Evolutionary conservation across 2,113 vertebrate species (phyloP).

Genomic region (Dolichallabes microphthalmus): DNA sequence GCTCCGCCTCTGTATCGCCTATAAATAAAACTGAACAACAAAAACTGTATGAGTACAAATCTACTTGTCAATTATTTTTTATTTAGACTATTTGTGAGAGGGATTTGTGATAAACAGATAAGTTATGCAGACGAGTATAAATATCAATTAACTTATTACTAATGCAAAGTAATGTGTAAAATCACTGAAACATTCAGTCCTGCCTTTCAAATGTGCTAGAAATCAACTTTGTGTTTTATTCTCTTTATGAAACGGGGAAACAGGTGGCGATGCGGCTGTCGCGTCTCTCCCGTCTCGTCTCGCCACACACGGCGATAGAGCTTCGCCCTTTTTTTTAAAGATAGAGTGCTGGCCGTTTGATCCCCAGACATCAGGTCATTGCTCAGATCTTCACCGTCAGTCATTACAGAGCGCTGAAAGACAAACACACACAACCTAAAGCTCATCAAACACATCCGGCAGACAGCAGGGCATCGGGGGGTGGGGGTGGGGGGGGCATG

Average conservation of each 20-base stretch:
- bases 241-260: not conserved
- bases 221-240: not conserved
- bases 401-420: slow-evolving; percentile 5
- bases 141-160: not conserved
- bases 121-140: not conserved
- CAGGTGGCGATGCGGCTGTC: not conserved
- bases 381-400: slow-evolving; percentile 19
- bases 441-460: slow-evolving; percentile 12
- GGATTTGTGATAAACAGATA: too few relatives aligned
- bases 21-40: too few relatives aligned
- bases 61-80: too few relatives aligned
- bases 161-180: not conserved
- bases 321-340: not conserved
- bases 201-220: not conserved
- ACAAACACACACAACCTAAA: slow-evolving; percentile 8
- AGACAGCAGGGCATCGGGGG: slow-evolving; percentile 2
- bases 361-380: not conserved
- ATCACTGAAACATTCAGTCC: not conserved
- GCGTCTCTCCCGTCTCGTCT: not conserved
- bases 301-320: not conserved
- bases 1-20: too few relatives aligned
- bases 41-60: too few relatives aligned
- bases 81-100: too few relatives aligned
- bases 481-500: not conserved
- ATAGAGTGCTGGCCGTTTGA: not conserved